Evolutionary conservation across 2,797 vertebrate genomes (phyloP), one percentile per base, ranked within the genome.

Genomic region (Xiphorhynchus erythropygius): DNA sequence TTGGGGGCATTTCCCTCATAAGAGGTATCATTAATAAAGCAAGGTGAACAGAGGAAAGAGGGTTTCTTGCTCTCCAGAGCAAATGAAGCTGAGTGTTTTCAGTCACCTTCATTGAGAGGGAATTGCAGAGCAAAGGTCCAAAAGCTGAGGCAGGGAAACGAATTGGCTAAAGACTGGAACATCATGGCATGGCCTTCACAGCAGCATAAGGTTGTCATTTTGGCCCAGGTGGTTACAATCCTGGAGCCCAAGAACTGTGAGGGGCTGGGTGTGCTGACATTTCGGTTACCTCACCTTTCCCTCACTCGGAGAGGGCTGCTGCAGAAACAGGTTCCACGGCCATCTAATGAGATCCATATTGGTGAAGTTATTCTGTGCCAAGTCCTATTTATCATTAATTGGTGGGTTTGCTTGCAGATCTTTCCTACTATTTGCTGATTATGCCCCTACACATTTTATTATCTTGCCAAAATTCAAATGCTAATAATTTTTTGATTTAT

Each of bases 301-400:
- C 97, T 85, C 68, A 57, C 96, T 96, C 41, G 0, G 49, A 89
- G 94, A 97, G 95, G 91, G 93, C 97, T 97, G 95, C 94, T 95
- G 91, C 57, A 65, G 90, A 89, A 97, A 97, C 96, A 97, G 95
- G 96, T 97, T 97, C 97, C 84, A 88, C 30, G 60, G 89, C 85
- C 88, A 96, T 93, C 94, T 98, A 98, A 98, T 98, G 97, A 97
- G 96, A 98, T 97, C 95, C 97, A 98, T 87, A 97, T 97, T 98
- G 96, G 96, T 92, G 62, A 86, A 95, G 77, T 56, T 82, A 53
- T 47, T 95, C 90, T 0, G 47, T 95, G 96, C 97, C 97, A 97
- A 97, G 90, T 93, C 92, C 92, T 97, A 97, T 97, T 97, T 96
- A 96, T 96, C 89, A 90, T 96, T 98, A 97, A 97, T 97, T 97